A percentile compares a stretch with the other conserved stretches of the same genome.
These are phyloP conservation scores for Oryctolagus cuniculus DNA, from an alignment of 2,113 vertebrate species.

Conservation along the genomic window mOryCun1.1 NC_091440.1:47773001-47773500, in stretches of 20 bases:
- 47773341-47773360: not conserved
- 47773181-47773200: not conserved
- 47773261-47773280: not conserved
- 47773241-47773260: not conserved
- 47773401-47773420: conserved; percentile 1
- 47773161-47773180: not conserved
- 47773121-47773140: not conserved
- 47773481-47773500: conserved; percentile 13
- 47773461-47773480: not conserved
- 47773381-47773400: not conserved
- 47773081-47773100: not conserved
- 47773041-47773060: not conserved
- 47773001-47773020: not conserved
- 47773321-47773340: not conserved
- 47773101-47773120: not conserved
- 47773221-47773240: not conserved
- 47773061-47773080: not conserved
- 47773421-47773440: not conserved
- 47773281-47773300: not conserved
- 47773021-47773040: not conserved
- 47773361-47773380: not conserved
- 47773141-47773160: not conserved
- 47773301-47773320: conserved; percentile 1
- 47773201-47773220: not conserved
- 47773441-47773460: not conserved